Base-by-base conservation (phyloP, 2,113 vertebrate species). In the Amphiprion percula region DNA sequence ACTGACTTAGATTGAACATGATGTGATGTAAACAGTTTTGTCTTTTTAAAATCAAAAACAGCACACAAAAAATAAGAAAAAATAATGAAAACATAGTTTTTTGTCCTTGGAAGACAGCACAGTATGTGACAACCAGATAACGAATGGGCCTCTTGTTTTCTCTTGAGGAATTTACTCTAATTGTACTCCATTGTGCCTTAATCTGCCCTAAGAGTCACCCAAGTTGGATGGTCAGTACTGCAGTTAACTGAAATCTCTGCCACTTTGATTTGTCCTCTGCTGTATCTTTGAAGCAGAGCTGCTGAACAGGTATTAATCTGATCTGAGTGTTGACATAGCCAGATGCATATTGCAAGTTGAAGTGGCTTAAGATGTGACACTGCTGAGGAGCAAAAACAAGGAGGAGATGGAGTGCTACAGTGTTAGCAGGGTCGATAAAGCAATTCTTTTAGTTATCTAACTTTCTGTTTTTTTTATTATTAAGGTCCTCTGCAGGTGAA, bases 111-210 rank as follows among this genome's bases (percentile, higher is more conserved):
- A 17, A 21, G 21, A 33, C 15, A 56, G 66, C 19, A 30, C 41
- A 61, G 2, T 52, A 39, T 30, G 61, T 84, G 71, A 66, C 49
- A 67, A 61, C 10, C 19, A 56, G 10, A 71, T 64, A 64, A 67
- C 37, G 7, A 56, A 62, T 39, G 4, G 24, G 10, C 26, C 26
- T 69, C 55, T 44, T 0, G 1, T 68, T 68, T 68, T 66, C 37
- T 39, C 58, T 62, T 41, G 67, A 69, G 68, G 39, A 63, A 62
- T 21, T 69, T 9, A 44, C 23, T 44, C 12, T 56, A 52, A 69
- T 68, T 75, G 62, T 1, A 15, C 55, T 62, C 26, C 6, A 53
- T 59, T 33, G 24, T 46, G 21, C 12, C 62, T 62, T 67, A 19
- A 73, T 65, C 26, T 50, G 30, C 28, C 69, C 50, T n/a, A 62